Conservation (phyloP, 2,888 invertebrate genomes). For the Caenorhabditis drosophilae region DNA sequence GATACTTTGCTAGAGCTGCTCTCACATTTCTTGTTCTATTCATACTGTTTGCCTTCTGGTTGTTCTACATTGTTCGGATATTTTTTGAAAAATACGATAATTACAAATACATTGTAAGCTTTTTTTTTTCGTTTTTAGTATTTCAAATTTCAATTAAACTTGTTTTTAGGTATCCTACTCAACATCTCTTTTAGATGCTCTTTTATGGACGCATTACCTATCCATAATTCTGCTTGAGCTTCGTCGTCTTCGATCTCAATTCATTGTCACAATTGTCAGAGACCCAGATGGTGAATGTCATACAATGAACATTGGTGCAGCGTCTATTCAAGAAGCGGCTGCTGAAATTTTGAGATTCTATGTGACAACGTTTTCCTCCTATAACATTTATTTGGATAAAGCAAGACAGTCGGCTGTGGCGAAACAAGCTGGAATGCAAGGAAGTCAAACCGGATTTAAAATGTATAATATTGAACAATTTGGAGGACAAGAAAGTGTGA, state of each 20-base stretch:
- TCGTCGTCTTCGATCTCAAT: conserved; percentile 87
- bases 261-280: conserved; percentile 78
- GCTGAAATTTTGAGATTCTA: conserved; percentile 92
- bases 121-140: neutral
- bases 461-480: conserved; percentile 91
- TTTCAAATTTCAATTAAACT: neutral
- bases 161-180: conserved; percentile 88
- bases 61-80: conserved; percentile 91
- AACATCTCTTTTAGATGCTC: conserved; percentile 87
- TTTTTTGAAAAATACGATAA: conserved; percentile 69
- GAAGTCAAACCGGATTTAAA: conserved; percentile 77
- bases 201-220: conserved; percentile 72
- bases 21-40: conserved; percentile 76
- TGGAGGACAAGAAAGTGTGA: conserved; percentile 55
- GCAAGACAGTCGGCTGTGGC: conserved; percentile 34
- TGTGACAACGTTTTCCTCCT: conserved; percentile 92
- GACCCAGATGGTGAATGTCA: conserved; percentile 93
- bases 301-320: conserved; percentile 79
- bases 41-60: conserved; percentile 94
- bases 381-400: conserved; percentile 89
- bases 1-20: conserved; percentile 55
- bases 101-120: conserved; percentile 47
- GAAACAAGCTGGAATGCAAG: conserved; percentile 33
- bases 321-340: conserved; percentile 93
- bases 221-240: conserved; percentile 89